phyloP scores from a whole-genome alignment of 2,797 vertebrate species.

The Sebastes hopkinsi region DNA sequence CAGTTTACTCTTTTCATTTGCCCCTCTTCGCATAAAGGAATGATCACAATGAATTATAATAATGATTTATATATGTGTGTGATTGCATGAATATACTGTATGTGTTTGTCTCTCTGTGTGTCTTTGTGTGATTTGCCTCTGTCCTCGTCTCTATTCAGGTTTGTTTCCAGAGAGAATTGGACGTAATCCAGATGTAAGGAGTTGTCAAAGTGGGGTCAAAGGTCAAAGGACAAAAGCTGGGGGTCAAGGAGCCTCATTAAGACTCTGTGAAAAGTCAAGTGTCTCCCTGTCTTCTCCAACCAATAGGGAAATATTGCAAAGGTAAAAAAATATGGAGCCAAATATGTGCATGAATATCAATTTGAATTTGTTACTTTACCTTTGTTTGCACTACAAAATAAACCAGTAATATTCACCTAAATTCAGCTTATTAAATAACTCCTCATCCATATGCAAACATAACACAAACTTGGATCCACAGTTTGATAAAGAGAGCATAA shows the following conservation, averaged over 20 bases:
- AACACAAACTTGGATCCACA: background rate
- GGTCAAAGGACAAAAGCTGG: conserved; percentile 3
- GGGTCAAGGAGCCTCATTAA: background rate
- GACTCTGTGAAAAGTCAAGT: conserved; percentile 56
- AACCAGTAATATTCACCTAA: background rate
- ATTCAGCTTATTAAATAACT: background rate
- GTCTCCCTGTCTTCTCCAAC: conserved; percentile 38
- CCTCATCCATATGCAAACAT: background rate
- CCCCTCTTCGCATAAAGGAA: background rate
- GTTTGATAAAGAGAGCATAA: background rate
- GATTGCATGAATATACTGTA: background rate
- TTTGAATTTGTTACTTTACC: background rate
- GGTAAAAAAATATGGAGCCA: conserved; percentile 26
- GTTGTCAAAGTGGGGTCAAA: background rate
- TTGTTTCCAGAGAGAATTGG: background rate
- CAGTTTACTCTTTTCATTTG: background rate
- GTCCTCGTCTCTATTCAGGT: conserved; percentile 15
- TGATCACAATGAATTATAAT: background rate
- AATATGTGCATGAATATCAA: background rate
- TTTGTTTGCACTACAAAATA: background rate
- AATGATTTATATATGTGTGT: background rate
- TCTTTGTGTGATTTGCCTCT: background rate
- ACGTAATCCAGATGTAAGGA: background rate
- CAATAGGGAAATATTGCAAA: conserved; percentile 54
- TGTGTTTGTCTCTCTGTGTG: background rate